Evolutionary conservation across 2,888 invertebrate species (phyloP), one percentile per base, ranked within the genome.

Genomic region (Torymus texanus): DNA sequence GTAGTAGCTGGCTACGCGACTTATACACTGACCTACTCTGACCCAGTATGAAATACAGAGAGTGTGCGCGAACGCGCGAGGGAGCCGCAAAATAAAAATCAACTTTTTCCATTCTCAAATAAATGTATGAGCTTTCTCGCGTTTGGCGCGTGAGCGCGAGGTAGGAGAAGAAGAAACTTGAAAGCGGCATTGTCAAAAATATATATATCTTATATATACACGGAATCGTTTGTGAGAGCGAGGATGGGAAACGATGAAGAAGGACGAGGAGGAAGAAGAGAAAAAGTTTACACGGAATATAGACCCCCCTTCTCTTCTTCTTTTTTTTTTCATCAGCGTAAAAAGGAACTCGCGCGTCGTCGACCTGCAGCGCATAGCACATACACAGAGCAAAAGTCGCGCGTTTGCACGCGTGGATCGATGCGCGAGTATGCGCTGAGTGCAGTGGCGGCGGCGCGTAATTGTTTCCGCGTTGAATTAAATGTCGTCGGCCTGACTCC

Each of bases 391-490:
- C 41, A 41, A 41, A 41, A 41, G 41, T 41, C 41, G 41, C 10
- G 10, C 8, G 41, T 41, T 3, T 5, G 29, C 29, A 8, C 41
- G 41, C 41, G 41, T 8, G 41, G 41, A 41, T 41, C 41, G 41
- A 41, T 41, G 41, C 41, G 41, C 8, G 5, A 41, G 41, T 41
- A 8, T 41, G 41, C 41, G 41, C 41, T 41, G 41, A 41, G 41
- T 41, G 41, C 41, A 41, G 41, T 41, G 41, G 41, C 41, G 67
- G 62, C 62, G 16, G 14, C 55, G 51, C 61, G 75, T 75, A 75
- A 81, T 81, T 78, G 78, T 81, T 78, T 74, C 70, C 67, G 29
- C 58, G 75, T 75, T 51, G 74, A 78, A 78, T 81, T 72, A 78
- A 78, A 67, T 13, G 67, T 63, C 63, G 61, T 14, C 18, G 16